phyloP scores from a whole-genome alignment of 1,140 invertebrate genomes.

The Leptinotarsa lineolata region DNA sequence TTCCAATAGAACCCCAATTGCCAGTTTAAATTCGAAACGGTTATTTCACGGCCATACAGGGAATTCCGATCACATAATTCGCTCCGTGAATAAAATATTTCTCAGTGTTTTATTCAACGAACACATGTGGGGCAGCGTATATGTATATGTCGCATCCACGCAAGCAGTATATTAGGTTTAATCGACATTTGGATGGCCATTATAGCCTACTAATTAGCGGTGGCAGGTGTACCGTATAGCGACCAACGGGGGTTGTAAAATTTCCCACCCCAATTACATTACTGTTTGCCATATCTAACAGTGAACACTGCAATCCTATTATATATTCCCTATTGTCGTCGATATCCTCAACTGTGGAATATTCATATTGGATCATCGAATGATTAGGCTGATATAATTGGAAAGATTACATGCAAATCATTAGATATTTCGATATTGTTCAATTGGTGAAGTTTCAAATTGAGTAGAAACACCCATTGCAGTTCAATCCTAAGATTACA shows the following conservation, averaged over 20 bases:
- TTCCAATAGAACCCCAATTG: neutral
- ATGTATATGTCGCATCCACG: slow-evolving; percentile 33
- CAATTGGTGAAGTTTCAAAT: too few relatives aligned
- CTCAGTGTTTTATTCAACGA: slow-evolving; percentile 29
- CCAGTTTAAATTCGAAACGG: neutral
- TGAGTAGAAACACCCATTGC: too few relatives aligned
- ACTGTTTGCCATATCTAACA: slow-evolving; percentile 37
- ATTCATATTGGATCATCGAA: neutral
- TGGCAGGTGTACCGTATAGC: slow-evolving; percentile 52
- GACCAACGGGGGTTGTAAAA: slow-evolving; percentile 46
- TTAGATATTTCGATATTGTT: neutral
- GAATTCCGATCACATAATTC: neutral
- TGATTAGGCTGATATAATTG: neutral
- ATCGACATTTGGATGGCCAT: slow-evolving; percentile 52
- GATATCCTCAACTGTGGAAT: slow-evolving; percentile 15
- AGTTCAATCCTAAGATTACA: too few relatives aligned
- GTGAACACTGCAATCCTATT: slow-evolving; percentile 17
- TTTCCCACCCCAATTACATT: slow-evolving; percentile 46
- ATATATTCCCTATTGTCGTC: slow-evolving; percentile 25
- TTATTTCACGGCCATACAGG: neutral
- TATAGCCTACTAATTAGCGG: slow-evolving; percentile 54
- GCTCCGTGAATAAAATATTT: slow-evolving; percentile 25
- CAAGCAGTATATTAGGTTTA: slow-evolving; percentile 52
- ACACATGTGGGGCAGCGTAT: slow-evolving; percentile 30
- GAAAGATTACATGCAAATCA: neutral